Evolutionary conservation across 1,140 invertebrate genomes (phyloP).

Genomic region (Aphaenogaster rudis): DNA sequence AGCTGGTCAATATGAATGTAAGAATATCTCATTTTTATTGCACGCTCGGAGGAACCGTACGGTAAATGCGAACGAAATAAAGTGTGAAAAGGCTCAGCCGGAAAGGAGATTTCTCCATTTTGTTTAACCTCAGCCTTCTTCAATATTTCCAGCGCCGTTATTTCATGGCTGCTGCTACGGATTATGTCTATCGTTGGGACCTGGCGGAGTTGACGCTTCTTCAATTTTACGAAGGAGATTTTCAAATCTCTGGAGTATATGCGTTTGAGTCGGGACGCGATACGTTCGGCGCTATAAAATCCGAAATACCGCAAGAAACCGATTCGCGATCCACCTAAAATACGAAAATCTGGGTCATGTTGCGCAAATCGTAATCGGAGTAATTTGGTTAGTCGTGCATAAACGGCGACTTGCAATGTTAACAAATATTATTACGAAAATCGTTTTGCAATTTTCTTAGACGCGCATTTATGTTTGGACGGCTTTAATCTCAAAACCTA

Average conservation of each 20-base stretch:
- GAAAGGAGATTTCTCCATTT: conserved; percentile 11
- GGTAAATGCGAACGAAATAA: conserved; percentile 5
- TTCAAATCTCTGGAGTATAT: conserved; percentile 47
- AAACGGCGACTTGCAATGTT: not conserved
- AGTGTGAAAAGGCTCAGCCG: not conserved
- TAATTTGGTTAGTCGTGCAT: not conserved
- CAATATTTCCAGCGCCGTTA: conserved; percentile 38
- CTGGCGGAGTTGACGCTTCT: conserved; percentile 20
- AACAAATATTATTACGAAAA: not conserved
- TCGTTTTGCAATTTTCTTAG: not conserved
- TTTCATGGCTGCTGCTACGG: conserved; percentile 43
- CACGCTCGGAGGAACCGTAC: not conserved
- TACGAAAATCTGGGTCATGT: conserved; percentile 15
- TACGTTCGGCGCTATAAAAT: conserved; percentile 41
- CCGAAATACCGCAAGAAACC: conserved; percentile 6
- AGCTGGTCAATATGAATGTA: conserved; percentile 9
- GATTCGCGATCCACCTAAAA: conserved; percentile 13
- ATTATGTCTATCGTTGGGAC: conserved; percentile 51
- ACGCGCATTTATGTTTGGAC: not conserved
- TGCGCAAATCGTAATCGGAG: not conserved
- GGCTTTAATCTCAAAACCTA: not conserved
- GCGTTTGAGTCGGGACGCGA: conserved; percentile 20
- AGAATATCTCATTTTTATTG: conserved; percentile 37
- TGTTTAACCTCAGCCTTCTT: conserved; percentile 31
- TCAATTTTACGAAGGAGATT: conserved; percentile 58